Evolutionary conservation across 2,113 vertebrate species (phyloP), one percentile per base, ranked within the genome.

Genomic region (Chaetura pelagica): DNA sequence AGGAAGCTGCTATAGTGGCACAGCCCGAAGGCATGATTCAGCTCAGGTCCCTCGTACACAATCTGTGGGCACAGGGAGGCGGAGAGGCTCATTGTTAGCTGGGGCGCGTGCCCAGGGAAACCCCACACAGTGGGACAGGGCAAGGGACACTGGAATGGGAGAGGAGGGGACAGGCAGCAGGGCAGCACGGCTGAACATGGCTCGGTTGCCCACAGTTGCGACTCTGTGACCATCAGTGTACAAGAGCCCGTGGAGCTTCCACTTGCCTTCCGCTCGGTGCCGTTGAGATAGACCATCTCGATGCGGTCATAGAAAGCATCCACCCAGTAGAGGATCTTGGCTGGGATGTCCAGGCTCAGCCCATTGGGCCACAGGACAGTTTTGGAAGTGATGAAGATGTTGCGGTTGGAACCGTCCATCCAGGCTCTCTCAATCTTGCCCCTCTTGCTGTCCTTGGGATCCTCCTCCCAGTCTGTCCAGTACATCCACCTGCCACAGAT

Each of bases 381-480:
- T 95, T 99, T 99, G 93, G 99, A 99, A 57, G 99, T 99, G 94
- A 99, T 97, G 92, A 99, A 99, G 96, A 99, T 76, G 66, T 99
- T 98, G 42, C 98, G 98, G 93, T 99, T 98, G 38, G 99, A 98
- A 20, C 99, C 99, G 0, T 99, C 99, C 99, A 99, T 99, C 99
- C 99, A 99, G 18, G 99, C 99, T 90, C 98, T 98, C 96, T 99
- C 99, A 2, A 99, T 99, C 97, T 99, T 99, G 44, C 99, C 99
- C 85, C 99, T 98, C 94, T 99, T 99, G 96, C 99, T 99, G 69
- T 99, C 99, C 68, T 99, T 99, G 20, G 99, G 99, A 94, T 99
- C 99, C 87, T 99, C 99, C 93, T 99, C 99, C 99, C 99, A 99
- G 98, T 99, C 99, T 0, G 99, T 99, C 99, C 99, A 99, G 97